These are phyloP conservation scores for Nemurella pictetii DNA, from an alignment of 2,888 invertebrate species.

Conservation along the genomic window DNA sequence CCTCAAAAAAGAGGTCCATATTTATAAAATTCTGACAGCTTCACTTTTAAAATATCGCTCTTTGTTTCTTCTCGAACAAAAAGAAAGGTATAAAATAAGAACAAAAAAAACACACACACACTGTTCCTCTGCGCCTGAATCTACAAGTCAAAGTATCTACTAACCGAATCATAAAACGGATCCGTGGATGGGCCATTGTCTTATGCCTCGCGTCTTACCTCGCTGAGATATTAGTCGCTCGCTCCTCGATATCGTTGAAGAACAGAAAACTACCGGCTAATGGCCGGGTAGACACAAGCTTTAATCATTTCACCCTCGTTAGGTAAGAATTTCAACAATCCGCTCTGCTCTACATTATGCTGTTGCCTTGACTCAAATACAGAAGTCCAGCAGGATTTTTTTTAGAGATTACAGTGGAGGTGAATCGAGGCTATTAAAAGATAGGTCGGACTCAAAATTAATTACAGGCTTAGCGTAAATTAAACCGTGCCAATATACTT, in stretches of 20 bases:
- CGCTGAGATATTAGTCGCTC: not conserved
- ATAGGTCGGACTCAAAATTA: no score
- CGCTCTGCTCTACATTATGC: no score
- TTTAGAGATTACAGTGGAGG: not conserved
- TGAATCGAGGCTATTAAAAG: no score
- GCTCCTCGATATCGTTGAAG: not conserved
- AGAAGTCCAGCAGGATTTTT: not conserved
- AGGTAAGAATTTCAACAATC: not conserved
- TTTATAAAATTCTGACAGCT: not conserved
- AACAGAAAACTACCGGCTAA: not conserved
- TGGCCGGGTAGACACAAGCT: not conserved
- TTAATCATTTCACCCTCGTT: not conserved
- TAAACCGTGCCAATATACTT: no score
- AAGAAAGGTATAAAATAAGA: not conserved
- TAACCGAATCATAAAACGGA: not conserved
- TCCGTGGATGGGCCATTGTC: not conserved
- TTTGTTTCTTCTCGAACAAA: not conserved
- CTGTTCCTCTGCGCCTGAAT: not conserved
- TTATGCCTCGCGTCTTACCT: no score
- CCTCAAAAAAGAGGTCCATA: not conserved
- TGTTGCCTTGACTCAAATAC: not conserved
- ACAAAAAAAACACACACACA: no score
- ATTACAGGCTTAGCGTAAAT: no score
- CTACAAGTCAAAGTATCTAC: not conserved
- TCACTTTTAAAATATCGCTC: not conserved